Base-by-base conservation (phyloP, 2,797 vertebrate species). In the Ibycter americanus region DNA sequence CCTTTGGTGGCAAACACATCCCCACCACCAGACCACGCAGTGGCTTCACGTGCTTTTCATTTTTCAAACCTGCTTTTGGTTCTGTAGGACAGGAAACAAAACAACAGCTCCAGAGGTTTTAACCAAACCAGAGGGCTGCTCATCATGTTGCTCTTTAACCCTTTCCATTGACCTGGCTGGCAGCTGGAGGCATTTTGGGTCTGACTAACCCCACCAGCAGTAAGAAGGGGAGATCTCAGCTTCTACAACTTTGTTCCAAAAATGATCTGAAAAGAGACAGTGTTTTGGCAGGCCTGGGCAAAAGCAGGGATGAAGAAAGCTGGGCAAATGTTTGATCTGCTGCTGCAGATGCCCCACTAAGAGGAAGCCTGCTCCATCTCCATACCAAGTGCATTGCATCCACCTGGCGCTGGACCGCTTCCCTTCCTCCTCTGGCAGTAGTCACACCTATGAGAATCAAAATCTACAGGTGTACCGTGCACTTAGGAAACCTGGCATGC, bases 391-490 rank as follows among this genome's bases (percentile, higher is more conserved):
- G 40, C 40, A 32, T 22, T 65, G 46, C 27, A 66, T 14, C 46
- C 1, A 2, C 31, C 13, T n/a, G 36, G 27, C 1, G 1, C 32
- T 25, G 11, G 25, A 71, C 42, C 3, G 2, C 36, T 44, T 78
- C 59, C n/a, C 32, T 32, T 42, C 42, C 58, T 77, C 42, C 51
- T 87, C 56, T n/a, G 36, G 56, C 21, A n/a, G 51, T 19, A 22
- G 19, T 65, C 12, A 38, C 13, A 2, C 15, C 14, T 47, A 42
- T 56, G 21, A 55, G 54, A 40, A 17, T 49, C 34, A 49, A 47
- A 42, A 62, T 16, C 34, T 31, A 36, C 27, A 46, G 11, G n/a
- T 34, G n/a, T 23, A 12, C 18, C 40, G 61, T 62, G 15, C 51
- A 40, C 7, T 52, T n/a, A 29, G 11, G 40, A 54, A 42, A 23